Evolutionary conservation across 2,888 invertebrate species (phyloP), one percentile per base, ranked within the genome.

Genomic region (Schrankia costaestrigalis): DNA sequence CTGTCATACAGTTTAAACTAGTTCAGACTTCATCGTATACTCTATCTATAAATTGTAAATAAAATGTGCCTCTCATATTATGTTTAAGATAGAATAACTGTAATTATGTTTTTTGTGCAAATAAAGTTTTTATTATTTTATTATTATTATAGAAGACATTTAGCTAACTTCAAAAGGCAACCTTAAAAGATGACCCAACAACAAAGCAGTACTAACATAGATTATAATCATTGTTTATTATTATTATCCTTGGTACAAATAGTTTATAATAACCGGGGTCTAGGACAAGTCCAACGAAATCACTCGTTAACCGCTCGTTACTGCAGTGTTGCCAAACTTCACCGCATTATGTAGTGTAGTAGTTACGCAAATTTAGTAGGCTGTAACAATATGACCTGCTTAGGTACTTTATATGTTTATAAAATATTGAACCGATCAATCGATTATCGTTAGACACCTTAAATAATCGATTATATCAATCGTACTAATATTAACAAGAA

Each of bases 321-420:
- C 56, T 61, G 45, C 41, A 41, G 36, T 41, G 56, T 67, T 70
- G 65, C 59, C 55, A 55, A 58, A 64, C 54, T 40, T 40, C 41
- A 26, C 17, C 29, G 33, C 48, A 57, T 63, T 60, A 54, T 56
- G 53, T 53, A 42, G 42, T 38, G n/a, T 34, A 32, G 21, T 15
- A 24, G 52, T 69, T 69, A 57, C 70, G 68, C 56, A 70, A 70
- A 68, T 39, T 63, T 56, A 69, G 40, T 66, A 63, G 64, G 51
- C 57, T 66, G 69, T 64, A 65, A 67, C 71, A 50, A 28, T 46
- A 47, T 48, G 56, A 54, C 61, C 61, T 37, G 55, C 56, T 56
- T 61, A 41, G 35, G 15, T 23, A 30, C 24, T 38, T 10, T 14
- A 18, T 33, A 30, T 35, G 18, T 30, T 35, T 31, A 19, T 23